Evolutionary conservation across 2,797 vertebrate genomes (phyloP).

Genomic region (Lindbergichthys nudifrons): DNA sequence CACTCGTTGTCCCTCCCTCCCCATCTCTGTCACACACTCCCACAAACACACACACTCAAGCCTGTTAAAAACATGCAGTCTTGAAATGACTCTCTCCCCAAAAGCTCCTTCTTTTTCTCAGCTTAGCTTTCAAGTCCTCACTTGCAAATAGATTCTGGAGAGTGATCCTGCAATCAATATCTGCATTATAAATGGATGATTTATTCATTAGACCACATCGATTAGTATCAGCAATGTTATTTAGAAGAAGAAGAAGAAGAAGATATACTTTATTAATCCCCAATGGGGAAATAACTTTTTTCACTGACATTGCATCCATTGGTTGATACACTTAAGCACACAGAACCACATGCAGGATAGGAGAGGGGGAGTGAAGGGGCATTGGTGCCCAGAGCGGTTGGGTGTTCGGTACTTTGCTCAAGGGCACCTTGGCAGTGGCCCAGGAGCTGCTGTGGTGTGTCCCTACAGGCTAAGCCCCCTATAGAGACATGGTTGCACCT

Average conservation of each 20-base stretch:
- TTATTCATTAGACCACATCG: background rate
- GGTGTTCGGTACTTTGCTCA: no score
- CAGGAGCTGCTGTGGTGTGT: no score
- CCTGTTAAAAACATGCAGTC: background rate
- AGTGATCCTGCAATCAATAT: background rate
- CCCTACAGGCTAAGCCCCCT: no score
- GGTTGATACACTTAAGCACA: no score
- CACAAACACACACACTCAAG: background rate
- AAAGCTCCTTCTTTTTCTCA: background rate
- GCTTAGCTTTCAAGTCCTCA: background rate
- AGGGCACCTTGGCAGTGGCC: no score
- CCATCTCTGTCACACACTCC: background rate
- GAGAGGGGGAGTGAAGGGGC: no score
- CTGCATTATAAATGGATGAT: background rate
- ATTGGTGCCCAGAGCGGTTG: no score
- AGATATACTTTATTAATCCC: no score
- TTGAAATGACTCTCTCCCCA: background rate
- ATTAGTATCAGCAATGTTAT: background rate
- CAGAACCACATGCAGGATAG: no score
- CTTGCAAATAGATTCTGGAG: background rate
- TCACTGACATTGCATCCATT: no score
- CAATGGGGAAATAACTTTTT: no score
- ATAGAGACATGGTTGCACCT: background rate
- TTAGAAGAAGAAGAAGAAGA: no score
- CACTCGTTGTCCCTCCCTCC: background rate